phyloP scores from a whole-genome alignment of 2,113 vertebrate genomes.

The Condylura cristata region DNA sequence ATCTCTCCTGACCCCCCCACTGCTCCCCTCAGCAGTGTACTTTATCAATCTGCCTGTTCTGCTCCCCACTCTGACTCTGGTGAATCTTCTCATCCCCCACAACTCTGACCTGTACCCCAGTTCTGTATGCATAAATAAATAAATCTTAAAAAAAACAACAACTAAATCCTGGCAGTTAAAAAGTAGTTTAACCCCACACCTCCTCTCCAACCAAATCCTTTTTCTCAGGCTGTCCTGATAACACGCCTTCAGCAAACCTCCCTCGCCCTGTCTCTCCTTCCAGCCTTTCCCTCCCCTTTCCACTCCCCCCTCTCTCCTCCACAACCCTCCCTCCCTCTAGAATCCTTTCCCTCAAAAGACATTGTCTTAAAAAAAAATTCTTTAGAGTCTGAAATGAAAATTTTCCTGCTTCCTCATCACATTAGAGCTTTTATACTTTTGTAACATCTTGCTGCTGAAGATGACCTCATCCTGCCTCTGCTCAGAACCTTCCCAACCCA shows the following conservation, averaged over 20 bases:
- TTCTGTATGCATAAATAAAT: no score
- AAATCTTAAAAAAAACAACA: no score
- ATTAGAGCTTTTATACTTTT: neutral
- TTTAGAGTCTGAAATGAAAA: slow-evolving; percentile 3
- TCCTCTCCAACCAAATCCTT: neutral
- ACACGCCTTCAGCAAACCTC: neutral
- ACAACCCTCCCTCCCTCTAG: neutral
- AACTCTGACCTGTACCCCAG: no score
- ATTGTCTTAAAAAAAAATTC: neutral
- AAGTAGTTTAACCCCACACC: neutral
- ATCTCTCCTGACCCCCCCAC: no score
- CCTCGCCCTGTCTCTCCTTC: neutral
- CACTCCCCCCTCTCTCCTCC: neutral
- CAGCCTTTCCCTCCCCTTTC: neutral
- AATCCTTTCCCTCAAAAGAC: neutral
- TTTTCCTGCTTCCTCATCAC: neutral
- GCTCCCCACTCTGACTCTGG: no score
- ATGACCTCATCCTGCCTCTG: neutral
- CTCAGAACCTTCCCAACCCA: neutral
- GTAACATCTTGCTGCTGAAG: neutral
- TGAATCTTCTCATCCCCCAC: no score
- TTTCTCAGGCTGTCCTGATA: neutral
- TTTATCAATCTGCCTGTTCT: no score
- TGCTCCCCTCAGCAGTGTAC: no score
- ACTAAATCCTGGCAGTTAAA: neutral